These are phyloP conservation scores for Clistopyga incitator DNA, from an alignment of 2,888 invertebrate genomes.

Conservation along the genomic window DNA sequence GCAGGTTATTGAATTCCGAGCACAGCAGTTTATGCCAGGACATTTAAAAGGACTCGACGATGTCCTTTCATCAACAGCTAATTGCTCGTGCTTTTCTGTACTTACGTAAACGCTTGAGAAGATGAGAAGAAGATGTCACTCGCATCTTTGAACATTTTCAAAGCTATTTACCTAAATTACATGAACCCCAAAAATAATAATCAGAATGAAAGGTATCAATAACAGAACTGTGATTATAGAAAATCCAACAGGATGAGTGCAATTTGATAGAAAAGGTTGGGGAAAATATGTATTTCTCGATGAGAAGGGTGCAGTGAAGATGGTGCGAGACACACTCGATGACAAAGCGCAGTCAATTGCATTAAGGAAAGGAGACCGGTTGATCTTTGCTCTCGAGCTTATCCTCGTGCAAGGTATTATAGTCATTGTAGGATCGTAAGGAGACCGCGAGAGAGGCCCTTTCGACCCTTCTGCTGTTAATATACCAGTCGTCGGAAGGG, in stretches of 20 bases:
- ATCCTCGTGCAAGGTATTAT: not conserved
- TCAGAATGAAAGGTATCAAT: too few species aligned
- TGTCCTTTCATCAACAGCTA: too few species aligned
- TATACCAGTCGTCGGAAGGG: conserved; percentile 29
- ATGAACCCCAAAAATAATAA: too few species aligned
- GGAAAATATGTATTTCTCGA: not conserved
- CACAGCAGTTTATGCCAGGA: not conserved
- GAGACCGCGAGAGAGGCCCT: not conserved
- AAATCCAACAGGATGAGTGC: too few species aligned
- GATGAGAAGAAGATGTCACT: too few species aligned
- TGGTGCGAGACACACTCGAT: conserved; percentile 6
- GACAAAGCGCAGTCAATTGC: conserved; percentile 57
- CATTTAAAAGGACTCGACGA: not conserved
- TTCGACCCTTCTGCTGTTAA: conserved; percentile 8
- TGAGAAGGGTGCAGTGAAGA: not conserved
- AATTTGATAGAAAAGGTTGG: not conserved
- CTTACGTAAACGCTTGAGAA: too few species aligned
- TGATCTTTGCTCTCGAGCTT: conserved; percentile 14
- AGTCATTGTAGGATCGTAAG: not conserved
- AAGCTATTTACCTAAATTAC: too few species aligned
- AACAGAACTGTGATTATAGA: too few species aligned
- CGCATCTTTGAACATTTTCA: too few species aligned
- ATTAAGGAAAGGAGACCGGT: conserved; percentile 39
- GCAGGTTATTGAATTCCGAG: not conserved
- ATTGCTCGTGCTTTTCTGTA: too few species aligned